Conservation (phyloP, 2,888 invertebrate genomes). For the Fragum whitleyi region DNA sequence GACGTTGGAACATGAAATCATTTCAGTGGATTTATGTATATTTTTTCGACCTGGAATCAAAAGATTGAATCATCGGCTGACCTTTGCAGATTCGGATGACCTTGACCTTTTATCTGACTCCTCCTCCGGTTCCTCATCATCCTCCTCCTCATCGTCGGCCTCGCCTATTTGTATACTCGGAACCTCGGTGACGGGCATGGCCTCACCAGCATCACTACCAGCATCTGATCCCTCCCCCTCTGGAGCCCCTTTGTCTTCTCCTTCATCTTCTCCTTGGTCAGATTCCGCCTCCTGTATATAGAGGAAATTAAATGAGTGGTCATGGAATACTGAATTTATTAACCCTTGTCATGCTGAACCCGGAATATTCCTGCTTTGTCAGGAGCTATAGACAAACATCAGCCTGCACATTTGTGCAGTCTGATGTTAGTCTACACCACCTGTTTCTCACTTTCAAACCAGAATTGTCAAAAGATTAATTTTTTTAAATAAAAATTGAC, state of each 20-base stretch:
- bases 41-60: neutral
- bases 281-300: conserved; percentile 55
- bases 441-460: too few relatives aligned
- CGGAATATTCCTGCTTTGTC: too few relatives aligned
- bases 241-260: conserved; percentile 50
- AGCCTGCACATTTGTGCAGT: too few relatives aligned
- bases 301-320: too few relatives aligned
- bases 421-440: too few relatives aligned
- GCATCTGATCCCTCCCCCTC: conserved; percentile 39
- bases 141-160: conserved; percentile 65
- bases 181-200: conserved; percentile 53
- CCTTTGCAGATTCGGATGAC: conserved; percentile 39
- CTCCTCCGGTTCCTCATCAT: conserved; percentile 63
- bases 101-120: conserved; percentile 42
- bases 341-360: too few relatives aligned
- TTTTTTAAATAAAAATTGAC: too few relatives aligned
- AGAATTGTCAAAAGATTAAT: too few relatives aligned
- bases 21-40: neutral
- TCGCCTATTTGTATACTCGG: conserved; percentile 58
- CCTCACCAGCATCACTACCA: conserved; percentile 54
- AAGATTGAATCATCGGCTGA: neutral
- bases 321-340: too few relatives aligned
- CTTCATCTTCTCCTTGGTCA: conserved; percentile 61
- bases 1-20: too few relatives aligned
- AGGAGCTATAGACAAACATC: too few relatives aligned